Percentiles rank a stretch among this genome's conserved stretches.
Evolutionary conservation across 2,888 invertebrate genomes (phyloP).

Genomic region (Luperina testacea): DNA sequence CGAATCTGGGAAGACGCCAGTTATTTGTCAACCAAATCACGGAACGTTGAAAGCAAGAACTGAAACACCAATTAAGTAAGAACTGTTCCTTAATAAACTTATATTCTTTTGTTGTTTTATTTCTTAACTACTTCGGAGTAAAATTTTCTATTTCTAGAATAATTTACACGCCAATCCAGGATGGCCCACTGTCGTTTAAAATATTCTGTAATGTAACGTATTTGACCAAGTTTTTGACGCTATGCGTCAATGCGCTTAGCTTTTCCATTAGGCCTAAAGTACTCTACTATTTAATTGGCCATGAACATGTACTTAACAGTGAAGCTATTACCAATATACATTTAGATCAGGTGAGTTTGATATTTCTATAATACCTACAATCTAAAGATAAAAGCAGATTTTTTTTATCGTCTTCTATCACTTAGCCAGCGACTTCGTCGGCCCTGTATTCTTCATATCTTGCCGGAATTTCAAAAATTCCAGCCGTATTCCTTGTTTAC

Average conservation of each 20-base stretch:
- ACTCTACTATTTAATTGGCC: conserved; percentile 84
- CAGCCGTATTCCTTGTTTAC: no score
- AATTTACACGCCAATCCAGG: conserved; percentile 87
- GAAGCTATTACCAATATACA: conserved; percentile 84
- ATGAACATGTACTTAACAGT: conserved; percentile 80
- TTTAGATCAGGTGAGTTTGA: conserved; percentile 81
- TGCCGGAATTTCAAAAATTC: not conserved
- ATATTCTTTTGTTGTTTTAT: not conserved
- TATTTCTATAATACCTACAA: not conserved
- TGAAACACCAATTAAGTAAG: conserved; percentile 89
- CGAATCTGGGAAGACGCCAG: conserved; percentile 88
- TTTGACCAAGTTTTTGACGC: conserved; percentile 85
- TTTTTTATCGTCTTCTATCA: not conserved
- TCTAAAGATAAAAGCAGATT: not conserved
- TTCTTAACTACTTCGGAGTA: not conserved
- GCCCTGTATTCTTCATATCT: not conserved
- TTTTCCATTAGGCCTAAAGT: conserved; percentile 88
- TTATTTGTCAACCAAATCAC: conserved; percentile 86
- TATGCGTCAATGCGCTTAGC: conserved; percentile 89
- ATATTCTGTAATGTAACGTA: conserved; percentile 89
- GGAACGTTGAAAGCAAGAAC: conserved; percentile 87
- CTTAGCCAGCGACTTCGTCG: not conserved
- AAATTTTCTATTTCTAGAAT: conserved; percentile 80
- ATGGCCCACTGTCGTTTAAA: conserved; percentile 89
- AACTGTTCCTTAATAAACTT: conserved; percentile 13